A percentile compares a stretch with the other conserved stretches of the same genome.
Conservation (phyloP, 2,888 invertebrate species). For the Molorchus minor region DNA sequence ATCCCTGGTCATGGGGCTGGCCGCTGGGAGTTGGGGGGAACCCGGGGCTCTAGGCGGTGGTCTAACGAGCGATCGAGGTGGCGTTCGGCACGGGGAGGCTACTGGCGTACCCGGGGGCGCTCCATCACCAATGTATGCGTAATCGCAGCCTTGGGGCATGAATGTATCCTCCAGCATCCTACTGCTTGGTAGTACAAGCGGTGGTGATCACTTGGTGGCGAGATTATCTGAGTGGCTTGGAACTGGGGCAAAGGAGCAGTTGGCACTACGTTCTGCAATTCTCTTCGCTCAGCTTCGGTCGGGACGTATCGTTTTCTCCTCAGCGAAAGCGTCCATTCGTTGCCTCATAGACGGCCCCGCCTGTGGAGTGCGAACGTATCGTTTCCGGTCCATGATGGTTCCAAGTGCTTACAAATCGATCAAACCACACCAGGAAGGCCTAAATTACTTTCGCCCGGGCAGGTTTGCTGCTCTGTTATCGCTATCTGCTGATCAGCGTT, state of each 20-base stretch:
- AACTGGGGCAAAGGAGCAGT: constrained; percentile 3
- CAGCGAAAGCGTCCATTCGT: not conserved
- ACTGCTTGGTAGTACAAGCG: not conserved
- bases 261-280: not conserved
- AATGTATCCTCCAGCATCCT: not conserved
- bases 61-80: not conserved
- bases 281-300: not conserved
- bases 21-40: not conserved
- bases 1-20: not conserved
- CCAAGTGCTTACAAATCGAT: not conserved
- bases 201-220: constrained; percentile 6
- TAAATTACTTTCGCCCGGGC: not conserved
- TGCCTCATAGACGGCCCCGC: not conserved
- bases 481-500: not conserved
- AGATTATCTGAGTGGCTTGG: too few relatives aligned
- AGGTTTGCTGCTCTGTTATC: constrained; percentile 1
- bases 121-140: not conserved
- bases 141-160: not conserved
- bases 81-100: not conserved
- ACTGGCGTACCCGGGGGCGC: constrained; percentile 1
- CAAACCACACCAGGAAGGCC: constrained; percentile 10
- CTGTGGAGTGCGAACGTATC: not conserved
- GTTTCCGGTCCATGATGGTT: not conserved
- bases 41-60: not conserved
- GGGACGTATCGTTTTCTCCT: too few relatives aligned